phyloP scores from a whole-genome alignment of 2,797 vertebrate genomes.

The Semotilus atromaculatus region DNA sequence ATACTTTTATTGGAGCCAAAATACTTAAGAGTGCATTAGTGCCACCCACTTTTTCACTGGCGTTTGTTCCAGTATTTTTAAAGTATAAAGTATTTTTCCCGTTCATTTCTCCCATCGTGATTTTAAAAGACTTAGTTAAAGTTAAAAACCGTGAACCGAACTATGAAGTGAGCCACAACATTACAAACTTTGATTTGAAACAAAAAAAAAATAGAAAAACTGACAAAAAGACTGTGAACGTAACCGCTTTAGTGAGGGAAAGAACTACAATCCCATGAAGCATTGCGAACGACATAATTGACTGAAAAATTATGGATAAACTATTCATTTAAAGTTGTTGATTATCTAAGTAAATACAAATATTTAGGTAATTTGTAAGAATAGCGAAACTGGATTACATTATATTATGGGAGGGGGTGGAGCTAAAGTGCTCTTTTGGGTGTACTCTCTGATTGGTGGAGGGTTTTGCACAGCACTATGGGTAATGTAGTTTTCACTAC shows the following conservation, averaged over 20 bases:
- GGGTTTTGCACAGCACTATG: neutral
- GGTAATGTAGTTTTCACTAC: neutral
- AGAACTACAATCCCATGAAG: neutral
- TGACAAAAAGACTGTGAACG: neutral
- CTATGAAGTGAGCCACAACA: neutral
- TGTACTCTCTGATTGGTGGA: neutral
- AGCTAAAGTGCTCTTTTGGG: neutral
- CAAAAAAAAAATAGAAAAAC: neutral
- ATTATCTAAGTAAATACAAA: neutral
- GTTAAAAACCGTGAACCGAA: neutral
- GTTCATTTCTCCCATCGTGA: too few species aligned
- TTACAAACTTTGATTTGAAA: neutral
- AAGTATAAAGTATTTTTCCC: too few species aligned
- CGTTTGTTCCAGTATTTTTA: too few species aligned
- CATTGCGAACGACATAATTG: neutral
- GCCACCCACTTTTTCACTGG: too few species aligned
- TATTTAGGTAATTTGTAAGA: neutral
- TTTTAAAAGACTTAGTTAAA: neutral
- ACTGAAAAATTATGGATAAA: neutral
- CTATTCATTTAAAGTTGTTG: neutral
- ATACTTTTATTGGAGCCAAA: neutral
- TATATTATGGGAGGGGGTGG: neutral
- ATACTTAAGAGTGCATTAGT: neutral
- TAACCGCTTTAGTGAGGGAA: neutral
- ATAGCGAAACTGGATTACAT: neutral